These are phyloP conservation scores for Stenichneumon culpator DNA, from an alignment of 2,888 invertebrate genomes.

Conservation along the genomic window DNA sequence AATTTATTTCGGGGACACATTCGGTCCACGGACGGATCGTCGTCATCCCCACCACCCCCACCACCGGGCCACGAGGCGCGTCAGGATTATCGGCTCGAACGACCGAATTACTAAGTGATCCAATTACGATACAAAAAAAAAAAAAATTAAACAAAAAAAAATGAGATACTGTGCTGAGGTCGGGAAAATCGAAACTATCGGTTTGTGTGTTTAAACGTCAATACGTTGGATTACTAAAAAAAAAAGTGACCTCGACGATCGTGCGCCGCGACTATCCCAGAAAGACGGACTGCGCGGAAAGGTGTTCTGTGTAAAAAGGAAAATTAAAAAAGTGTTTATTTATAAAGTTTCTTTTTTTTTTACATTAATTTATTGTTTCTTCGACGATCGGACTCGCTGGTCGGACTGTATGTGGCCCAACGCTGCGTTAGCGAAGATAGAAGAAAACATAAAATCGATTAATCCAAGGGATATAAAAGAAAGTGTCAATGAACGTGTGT, in stretches of 20 bases:
- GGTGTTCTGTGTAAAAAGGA: conserved; percentile 7
- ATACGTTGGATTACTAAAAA: conserved; percentile 57
- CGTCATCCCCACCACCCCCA: conserved; percentile 5
- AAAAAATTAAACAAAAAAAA: conserved; percentile 5
- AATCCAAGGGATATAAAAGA: not conserved
- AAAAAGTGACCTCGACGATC: conserved; percentile 25
- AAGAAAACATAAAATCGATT: conserved; percentile 1
- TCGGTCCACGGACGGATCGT: conserved; percentile 8
- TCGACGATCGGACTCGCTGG: conserved; percentile 16
- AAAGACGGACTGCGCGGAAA: conserved; percentile 35
- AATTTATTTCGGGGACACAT: not conserved
- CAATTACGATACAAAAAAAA: not conserved
- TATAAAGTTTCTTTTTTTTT: conserved; percentile 2
- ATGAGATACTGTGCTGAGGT: conserved; percentile 1
- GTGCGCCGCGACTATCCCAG: not conserved
- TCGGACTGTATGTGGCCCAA: not conserved
- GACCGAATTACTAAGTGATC: conserved; percentile 23
- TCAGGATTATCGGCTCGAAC: conserved; percentile 43
- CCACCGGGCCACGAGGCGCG: not conserved
- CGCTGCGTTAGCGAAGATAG: not conserved
- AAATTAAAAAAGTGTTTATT: not conserved
- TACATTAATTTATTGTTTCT: not conserved
- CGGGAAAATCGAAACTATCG: not conserved
- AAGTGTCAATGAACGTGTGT: conserved; percentile 52
- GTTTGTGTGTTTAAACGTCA: conserved; percentile 50